Percentiles rank a stretch among this genome's conserved stretches.
phyloP scores from a whole-genome alignment of 2,797 vertebrate species.

The Mergus octosetaceus region DNA sequence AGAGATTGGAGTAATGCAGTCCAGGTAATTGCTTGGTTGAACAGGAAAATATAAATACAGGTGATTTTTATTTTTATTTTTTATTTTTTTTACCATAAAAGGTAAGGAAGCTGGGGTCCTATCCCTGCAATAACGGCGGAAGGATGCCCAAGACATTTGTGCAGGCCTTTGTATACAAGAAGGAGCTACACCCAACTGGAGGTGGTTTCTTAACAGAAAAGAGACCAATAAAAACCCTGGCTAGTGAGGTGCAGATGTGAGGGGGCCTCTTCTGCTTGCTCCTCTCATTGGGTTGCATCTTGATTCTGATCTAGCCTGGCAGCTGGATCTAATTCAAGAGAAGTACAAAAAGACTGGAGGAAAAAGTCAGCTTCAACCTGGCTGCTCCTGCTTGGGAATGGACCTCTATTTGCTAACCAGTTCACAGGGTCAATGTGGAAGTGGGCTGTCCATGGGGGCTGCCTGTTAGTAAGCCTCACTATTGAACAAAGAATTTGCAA shows the following conservation, averaged over 20 bases:
- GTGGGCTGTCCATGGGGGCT: background rate
- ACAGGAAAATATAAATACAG: background rate
- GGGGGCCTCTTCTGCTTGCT: background rate
- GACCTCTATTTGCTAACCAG: background rate
- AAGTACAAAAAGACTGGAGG: background rate
- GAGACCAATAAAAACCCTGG: background rate
- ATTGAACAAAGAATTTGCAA: background rate
- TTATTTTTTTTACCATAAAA: background rate
- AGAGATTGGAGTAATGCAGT: too few relatives aligned
- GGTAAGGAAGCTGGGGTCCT: background rate
- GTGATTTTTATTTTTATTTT: too few relatives aligned
- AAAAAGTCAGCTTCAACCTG: background rate
- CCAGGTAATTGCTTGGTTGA: accelerated
- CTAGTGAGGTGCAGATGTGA: background rate
- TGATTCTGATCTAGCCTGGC: background rate
- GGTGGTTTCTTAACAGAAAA: background rate
- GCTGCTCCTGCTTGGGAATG: background rate
- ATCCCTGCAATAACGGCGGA: background rate
- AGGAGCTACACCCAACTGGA: background rate
- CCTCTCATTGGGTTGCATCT: background rate
- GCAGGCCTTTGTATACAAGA: background rate
- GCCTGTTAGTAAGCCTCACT: background rate
- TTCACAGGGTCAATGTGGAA: accelerated
- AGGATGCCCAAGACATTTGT: background rate
- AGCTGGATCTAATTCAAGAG: background rate